phyloP scores from a whole-genome alignment of 1,140 invertebrate species.

The Heliconius himera region DNA sequence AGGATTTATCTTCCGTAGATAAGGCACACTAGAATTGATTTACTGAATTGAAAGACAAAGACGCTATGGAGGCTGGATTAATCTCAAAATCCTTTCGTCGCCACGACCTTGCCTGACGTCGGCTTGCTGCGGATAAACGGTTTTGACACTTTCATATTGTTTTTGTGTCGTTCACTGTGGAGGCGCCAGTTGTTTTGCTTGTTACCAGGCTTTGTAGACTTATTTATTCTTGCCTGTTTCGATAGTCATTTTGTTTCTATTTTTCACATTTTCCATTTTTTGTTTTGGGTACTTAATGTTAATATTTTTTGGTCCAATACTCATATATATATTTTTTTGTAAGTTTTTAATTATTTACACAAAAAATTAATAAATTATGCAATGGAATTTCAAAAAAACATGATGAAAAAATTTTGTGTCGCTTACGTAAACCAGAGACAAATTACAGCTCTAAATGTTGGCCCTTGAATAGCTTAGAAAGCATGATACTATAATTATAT shows the following conservation, averaged over 20 bases:
- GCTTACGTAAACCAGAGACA: too few species aligned
- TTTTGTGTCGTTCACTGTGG: neutral
- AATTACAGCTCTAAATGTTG: too few species aligned
- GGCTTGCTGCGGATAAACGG: slow-evolving; percentile 22
- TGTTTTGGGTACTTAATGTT: neutral
- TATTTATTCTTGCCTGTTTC: neutral
- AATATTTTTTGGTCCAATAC: too few species aligned
- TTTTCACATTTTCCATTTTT: neutral
- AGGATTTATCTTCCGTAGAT: neutral
- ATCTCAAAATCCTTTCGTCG: slow-evolving; percentile 35
- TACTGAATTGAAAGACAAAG: slow-evolving; percentile 27
- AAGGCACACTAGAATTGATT: neutral
- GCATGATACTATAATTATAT: too few species aligned
- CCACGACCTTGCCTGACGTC: slow-evolving; percentile 16
- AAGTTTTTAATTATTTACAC: too few species aligned
- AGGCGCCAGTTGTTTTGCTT: neutral
- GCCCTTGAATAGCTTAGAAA: too few species aligned
- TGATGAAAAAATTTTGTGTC: too few species aligned
- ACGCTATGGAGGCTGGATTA: slow-evolving; percentile 25
- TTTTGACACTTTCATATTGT: neutral
- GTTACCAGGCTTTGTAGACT: neutral
- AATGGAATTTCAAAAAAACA: too few species aligned
- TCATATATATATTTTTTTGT: too few species aligned
- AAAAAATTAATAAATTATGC: too few species aligned
- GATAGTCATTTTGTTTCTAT: neutral